phyloP scores from a whole-genome alignment of 2,888 invertebrate genomes.

The Dexiosoma caninum region DNA sequence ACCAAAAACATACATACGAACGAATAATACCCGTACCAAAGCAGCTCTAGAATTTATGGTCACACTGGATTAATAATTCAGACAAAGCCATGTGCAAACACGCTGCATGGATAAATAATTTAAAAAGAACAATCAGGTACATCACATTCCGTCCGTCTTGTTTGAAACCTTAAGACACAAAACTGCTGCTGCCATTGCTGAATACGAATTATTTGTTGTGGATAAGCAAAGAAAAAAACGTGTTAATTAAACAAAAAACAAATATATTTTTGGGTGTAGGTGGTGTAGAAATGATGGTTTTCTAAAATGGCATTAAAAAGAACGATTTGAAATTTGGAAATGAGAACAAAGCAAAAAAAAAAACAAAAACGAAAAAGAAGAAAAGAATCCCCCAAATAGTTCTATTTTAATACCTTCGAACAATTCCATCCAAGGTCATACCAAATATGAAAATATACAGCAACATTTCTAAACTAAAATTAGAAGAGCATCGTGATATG shows the following conservation, averaged over 20 bases:
- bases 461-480: not conserved
- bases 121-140: constrained; percentile 50
- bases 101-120: constrained; percentile 53
- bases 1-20: not conserved
- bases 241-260: too few species aligned
- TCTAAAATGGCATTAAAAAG: constrained; percentile 3
- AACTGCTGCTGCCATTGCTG: constrained; percentile 4
- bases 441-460: not conserved
- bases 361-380: not conserved
- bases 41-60: constrained; percentile 52
- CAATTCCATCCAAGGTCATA: not conserved
- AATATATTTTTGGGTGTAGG: constrained; percentile 19
- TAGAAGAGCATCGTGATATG: not conserved
- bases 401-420: not conserved
- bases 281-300: constrained; percentile 17
- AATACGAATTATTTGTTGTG: constrained; percentile 21
- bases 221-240: too few species aligned
- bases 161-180: constrained; percentile 1
- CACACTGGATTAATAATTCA: constrained; percentile 61
- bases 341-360: not conserved
- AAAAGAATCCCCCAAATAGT: not conserved
- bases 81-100: constrained; percentile 58
- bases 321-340: not conserved
- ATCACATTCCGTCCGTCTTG: constrained; percentile 18
- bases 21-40: constrained; percentile 23